A percentile compares a stretch with the other conserved stretches of the same genome.
Conservation (phyloP, 2,888 invertebrate species). For the Aleiodes alternator region DNA sequence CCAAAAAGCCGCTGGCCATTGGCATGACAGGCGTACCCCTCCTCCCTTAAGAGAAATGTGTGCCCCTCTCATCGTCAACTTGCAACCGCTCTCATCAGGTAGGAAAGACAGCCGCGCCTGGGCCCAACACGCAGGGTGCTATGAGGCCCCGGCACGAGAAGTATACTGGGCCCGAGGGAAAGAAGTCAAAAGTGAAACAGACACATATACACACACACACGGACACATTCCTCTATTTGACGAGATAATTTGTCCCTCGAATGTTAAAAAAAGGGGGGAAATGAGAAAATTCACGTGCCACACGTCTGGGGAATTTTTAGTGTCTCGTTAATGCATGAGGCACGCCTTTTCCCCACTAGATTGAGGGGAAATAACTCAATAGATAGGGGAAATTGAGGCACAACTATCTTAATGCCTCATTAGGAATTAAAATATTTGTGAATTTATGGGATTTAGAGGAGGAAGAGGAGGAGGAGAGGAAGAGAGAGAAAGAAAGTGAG, state of each 20-base stretch:
- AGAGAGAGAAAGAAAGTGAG: no score
- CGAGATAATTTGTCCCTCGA: constrained; percentile 74
- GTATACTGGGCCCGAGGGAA: constrained; percentile 2
- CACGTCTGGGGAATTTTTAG: constrained; percentile 5
- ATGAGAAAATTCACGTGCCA: background rate
- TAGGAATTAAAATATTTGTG: no score
- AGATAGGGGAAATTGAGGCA: no score
- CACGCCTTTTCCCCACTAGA: no score
- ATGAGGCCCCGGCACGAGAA: constrained; percentile 52
- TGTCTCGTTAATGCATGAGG: constrained; percentile 48
- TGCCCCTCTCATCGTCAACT: constrained; percentile 48
- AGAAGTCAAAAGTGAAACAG: constrained; percentile 16
- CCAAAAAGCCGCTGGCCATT: constrained; percentile 46
- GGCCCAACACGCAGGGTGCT: constrained; percentile 75
- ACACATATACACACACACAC: background rate
- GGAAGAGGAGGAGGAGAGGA: background rate
- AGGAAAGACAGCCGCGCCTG: constrained; percentile 75
- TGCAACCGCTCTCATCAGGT: constrained; percentile 67
- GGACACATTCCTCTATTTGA: constrained; percentile 65
- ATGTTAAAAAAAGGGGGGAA: no score
- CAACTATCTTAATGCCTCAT: no score
- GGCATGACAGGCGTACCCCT: constrained; percentile 55
- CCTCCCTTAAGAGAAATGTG: constrained; percentile 42
- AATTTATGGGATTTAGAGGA: no score
- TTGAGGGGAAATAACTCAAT: no score